These are phyloP conservation scores for Diarsia mendica DNA, from an alignment of 2,888 invertebrate species.

Conservation along the genomic window DNA sequence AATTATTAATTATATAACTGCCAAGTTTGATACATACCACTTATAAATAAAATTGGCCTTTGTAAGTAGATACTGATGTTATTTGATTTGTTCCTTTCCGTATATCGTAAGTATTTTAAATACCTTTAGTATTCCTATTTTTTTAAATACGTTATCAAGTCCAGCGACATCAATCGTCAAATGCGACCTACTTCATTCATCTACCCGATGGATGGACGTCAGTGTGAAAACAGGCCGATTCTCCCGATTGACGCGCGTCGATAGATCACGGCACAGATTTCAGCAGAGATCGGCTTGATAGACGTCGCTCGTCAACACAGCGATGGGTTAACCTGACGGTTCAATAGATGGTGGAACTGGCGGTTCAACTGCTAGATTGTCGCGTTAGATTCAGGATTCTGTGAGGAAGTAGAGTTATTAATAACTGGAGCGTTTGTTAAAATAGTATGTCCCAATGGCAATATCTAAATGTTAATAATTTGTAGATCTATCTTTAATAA, in stretches of 20 bases:
- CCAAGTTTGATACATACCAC: not conserved
- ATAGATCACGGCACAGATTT: slow-evolving; percentile 40
- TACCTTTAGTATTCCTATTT: no score
- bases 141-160: not conserved
- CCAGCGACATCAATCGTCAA: not conserved
- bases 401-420: not conserved
- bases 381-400: not conserved
- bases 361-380: not conserved
- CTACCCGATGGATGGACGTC: slow-evolving; percentile 5
- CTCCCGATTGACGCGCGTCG: slow-evolving; percentile 15
- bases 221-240: not conserved
- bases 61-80: not conserved
- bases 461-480: not conserved
- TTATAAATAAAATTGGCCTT: not conserved
- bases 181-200: not conserved
- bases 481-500: not conserved
- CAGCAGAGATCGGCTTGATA: slow-evolving; percentile 28
- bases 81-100: not conserved
- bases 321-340: slow-evolving; percentile 2
- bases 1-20: not conserved
- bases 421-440: not conserved
- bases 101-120: not conserved
- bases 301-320: slow-evolving; percentile 19
- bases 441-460: not conserved
- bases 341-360: not conserved